A percentile compares a stretch with the other conserved stretches of the same genome.
These are phyloP conservation scores for Drosophila greeni DNA, from an alignment of 2,888 invertebrate genomes.

Conservation along the genomic window DNA sequence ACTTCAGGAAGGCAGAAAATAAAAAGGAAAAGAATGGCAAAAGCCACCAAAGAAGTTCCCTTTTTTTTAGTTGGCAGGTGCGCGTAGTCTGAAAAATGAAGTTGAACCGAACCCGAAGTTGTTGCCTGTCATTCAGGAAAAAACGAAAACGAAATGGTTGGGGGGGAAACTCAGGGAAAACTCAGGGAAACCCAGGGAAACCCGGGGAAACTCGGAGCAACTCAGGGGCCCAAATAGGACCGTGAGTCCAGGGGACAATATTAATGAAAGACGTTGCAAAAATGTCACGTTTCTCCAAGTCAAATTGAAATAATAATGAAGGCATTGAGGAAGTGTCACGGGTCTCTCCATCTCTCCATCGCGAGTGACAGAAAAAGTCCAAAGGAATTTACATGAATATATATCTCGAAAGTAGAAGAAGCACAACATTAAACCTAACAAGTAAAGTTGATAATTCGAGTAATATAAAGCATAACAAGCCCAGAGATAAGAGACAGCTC, in stretches of 20 bases:
- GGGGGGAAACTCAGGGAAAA: slow-evolving; percentile 1
- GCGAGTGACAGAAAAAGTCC: slow-evolving; percentile 31
- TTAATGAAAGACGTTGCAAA: slow-evolving; percentile 70
- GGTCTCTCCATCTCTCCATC: background rate
- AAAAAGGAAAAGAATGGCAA: slow-evolving; percentile 35
- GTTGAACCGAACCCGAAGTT: slow-evolving; percentile 51
- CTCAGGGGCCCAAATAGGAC: slow-evolving; percentile 14
- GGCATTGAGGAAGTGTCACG: slow-evolving; percentile 49
- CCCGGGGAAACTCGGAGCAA: slow-evolving; percentile 1
- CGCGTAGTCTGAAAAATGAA: slow-evolving; percentile 69
- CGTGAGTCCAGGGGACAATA: slow-evolving; percentile 51
- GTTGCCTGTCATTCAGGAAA: slow-evolving; percentile 47
- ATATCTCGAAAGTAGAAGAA: slow-evolving; percentile 21
- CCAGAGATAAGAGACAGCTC: slow-evolving; percentile 17
- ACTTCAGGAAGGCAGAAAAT: slow-evolving; percentile 19
- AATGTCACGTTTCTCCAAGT: slow-evolving; percentile 63
- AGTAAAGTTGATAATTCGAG: slow-evolving; percentile 26
- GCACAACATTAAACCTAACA: slow-evolving; percentile 11
- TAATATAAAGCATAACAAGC: slow-evolving; percentile 30
- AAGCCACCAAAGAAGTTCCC: slow-evolving; percentile 37
- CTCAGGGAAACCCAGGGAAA: slow-evolving; percentile 4
- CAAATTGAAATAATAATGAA: slow-evolving; percentile 67
- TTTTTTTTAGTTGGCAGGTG: slow-evolving; percentile 52
- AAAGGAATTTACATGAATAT: slow-evolving; percentile 41
- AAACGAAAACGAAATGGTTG: slow-evolving; percentile 12